A percentile compares a stretch with the other conserved stretches of the same genome.
Conservation (phyloP, 2,113 vertebrate species). For the Catharus fuscescens region DNA sequence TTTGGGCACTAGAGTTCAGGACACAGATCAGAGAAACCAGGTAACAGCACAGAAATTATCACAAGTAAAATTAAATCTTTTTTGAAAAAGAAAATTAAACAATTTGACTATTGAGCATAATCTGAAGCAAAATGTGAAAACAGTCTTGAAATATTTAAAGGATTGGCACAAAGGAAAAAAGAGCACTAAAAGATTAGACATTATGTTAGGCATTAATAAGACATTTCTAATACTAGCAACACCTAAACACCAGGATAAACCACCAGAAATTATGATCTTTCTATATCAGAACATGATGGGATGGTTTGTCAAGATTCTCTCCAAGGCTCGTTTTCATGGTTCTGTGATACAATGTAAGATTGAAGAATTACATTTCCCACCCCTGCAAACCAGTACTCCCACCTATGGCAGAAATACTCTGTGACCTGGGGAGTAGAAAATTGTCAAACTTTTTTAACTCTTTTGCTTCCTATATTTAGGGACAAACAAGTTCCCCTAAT, state of each 20-base stretch:
- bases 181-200: neutral
- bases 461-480: neutral
- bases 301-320: neutral
- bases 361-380: neutral
- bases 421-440: neutral
- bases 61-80: neutral
- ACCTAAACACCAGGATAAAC: neutral
- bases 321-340: neutral
- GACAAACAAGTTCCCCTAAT: neutral
- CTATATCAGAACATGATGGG: neutral
- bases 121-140: neutral
- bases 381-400: neutral
- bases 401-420: neutral
- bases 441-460: neutral
- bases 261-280: neutral
- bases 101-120: neutral
- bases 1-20: neutral
- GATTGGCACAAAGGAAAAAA: neutral
- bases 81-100: neutral
- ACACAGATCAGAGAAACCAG: neutral
- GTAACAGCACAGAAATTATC: neutral
- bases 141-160: neutral
- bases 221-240: neutral
- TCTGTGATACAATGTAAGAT: neutral
- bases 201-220: neutral